Percentiles rank a stretch among this genome's conserved stretches.
Evolutionary conservation across 2,888 invertebrate species (phyloP).

Genomic region (Caenorhabditis angaria): DNA sequence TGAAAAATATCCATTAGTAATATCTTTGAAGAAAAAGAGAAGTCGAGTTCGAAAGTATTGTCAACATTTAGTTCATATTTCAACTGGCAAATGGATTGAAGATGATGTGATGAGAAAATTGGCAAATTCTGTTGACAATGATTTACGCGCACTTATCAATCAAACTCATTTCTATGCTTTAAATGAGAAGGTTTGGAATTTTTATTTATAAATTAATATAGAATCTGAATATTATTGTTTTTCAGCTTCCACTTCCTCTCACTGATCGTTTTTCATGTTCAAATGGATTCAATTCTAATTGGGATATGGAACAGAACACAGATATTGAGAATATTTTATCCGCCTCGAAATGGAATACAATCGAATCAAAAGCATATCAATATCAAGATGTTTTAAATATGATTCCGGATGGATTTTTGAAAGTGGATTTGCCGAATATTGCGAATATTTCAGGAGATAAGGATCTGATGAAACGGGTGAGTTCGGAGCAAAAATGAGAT

Average conservation of each 20-base stretch:
- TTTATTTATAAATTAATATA: background rate
- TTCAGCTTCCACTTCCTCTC: conserved; percentile 17
- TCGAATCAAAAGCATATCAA: conserved; percentile 1
- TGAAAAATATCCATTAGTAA: conserved; percentile 9
- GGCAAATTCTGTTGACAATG: conserved; percentile 16
- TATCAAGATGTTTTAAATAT: background rate
- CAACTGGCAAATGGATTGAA: conserved; percentile 11
- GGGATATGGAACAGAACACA: conserved; percentile 12
- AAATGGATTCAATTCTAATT: conserved; percentile 15
- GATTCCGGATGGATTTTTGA: background rate
- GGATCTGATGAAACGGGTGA: background rate
- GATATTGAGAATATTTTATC: background rate
- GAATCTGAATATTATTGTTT: too few relatives aligned
- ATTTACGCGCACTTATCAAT: conserved; percentile 17
- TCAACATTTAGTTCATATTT: conserved; percentile 18
- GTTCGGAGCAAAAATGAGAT: too few relatives aligned
- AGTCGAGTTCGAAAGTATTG: conserved; percentile 16
- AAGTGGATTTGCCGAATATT: background rate
- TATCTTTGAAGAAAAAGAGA: conserved; percentile 14
- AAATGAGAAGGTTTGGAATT: background rate
- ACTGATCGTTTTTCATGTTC: conserved; percentile 13
- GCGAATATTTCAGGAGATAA: background rate
- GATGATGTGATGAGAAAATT: conserved; percentile 11
- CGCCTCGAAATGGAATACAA: background rate
- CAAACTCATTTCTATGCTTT: conserved; percentile 29